Evolutionary conservation across 2,797 vertebrate genomes (phyloP).

Genomic region (Rousettus madagascariensis): DNA sequence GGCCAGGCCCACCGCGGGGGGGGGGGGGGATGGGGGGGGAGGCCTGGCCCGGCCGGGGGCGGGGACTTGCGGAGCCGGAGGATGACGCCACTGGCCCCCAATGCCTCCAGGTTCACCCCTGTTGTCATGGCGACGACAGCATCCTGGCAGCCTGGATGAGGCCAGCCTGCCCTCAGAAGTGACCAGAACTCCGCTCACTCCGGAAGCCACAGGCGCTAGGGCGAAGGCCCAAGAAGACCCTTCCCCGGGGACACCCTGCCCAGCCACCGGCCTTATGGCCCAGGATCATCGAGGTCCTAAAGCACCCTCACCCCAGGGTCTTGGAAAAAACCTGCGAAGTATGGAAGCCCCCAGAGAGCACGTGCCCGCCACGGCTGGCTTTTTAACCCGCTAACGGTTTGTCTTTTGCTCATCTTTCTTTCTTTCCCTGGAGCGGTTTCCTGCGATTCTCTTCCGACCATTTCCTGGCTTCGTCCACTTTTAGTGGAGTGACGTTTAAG

Average conservation of each 20-base stretch:
- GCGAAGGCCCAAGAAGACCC: background rate
- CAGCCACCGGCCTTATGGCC: background rate
- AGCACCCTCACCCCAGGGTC: background rate
- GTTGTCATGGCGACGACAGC: conserved; percentile 71
- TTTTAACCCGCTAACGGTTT: background rate
- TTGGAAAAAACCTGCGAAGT: background rate
- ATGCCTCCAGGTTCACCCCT: background rate
- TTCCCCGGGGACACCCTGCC: background rate
- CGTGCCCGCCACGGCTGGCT: background rate
- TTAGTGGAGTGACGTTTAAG: background rate
- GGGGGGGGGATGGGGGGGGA: background rate
- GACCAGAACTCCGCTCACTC: background rate
- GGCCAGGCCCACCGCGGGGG: conserved; percentile 29
- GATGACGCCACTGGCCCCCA: background rate
- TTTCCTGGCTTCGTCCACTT: background rate
- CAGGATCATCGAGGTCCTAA: background rate
- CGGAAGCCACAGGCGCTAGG: conserved; percentile 16
- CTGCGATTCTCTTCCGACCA: background rate
- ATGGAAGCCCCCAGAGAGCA: background rate
- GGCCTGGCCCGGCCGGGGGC: background rate
- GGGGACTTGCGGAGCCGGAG: conserved; percentile 18
- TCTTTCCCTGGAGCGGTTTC: background rate
- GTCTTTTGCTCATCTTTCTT: background rate
- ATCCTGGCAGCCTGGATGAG: conserved; percentile 13
- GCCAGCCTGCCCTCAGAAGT: background rate